Conservation (phyloP, 2,888 invertebrate genomes). For the Andrena chrysosceles region DNA sequence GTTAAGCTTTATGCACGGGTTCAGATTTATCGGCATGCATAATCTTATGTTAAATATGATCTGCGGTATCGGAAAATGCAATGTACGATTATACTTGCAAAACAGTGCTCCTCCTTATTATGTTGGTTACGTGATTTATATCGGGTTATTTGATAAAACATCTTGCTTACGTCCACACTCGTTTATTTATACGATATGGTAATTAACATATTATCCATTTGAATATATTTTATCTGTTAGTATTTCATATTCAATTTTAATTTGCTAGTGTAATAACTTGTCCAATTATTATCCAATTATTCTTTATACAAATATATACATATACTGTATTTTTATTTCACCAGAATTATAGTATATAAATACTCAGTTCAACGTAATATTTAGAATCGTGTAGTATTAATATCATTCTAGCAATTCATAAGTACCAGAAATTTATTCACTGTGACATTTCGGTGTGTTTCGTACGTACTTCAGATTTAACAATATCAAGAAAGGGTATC, state of each 20-base stretch:
- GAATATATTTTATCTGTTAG: not conserved
- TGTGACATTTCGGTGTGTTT: too few relatives aligned
- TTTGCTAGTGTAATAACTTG: not conserved
- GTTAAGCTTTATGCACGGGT: conserved; percentile 52
- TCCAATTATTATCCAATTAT: not conserved
- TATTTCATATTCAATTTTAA: not conserved
- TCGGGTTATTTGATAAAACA: conserved; percentile 15
- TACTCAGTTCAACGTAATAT: too few relatives aligned
- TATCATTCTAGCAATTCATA: not conserved
- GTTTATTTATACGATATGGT: not conserved
- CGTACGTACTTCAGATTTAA: not conserved
- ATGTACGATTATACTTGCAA: conserved; percentile 59
- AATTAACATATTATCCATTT: not conserved
- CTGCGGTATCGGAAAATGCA: conserved; percentile 49
- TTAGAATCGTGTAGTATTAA: not conserved
- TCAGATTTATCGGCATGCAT: conserved; percentile 52
- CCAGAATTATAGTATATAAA: too few relatives aligned
- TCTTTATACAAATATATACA: too few relatives aligned
- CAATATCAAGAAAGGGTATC: conserved; percentile 13
- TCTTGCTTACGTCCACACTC: not conserved
- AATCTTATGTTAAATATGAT: conserved; percentile 53
- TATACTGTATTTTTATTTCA: not conserved
- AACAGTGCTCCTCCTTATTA: conserved; percentile 33
- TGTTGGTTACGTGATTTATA: not conserved
- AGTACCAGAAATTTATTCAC: too few relatives aligned